A percentile compares a stretch with the other conserved stretches of the same genome.
phyloP scores from a whole-genome alignment of 2,113 vertebrate genomes.

The Grammatotria lemairii region DNA sequence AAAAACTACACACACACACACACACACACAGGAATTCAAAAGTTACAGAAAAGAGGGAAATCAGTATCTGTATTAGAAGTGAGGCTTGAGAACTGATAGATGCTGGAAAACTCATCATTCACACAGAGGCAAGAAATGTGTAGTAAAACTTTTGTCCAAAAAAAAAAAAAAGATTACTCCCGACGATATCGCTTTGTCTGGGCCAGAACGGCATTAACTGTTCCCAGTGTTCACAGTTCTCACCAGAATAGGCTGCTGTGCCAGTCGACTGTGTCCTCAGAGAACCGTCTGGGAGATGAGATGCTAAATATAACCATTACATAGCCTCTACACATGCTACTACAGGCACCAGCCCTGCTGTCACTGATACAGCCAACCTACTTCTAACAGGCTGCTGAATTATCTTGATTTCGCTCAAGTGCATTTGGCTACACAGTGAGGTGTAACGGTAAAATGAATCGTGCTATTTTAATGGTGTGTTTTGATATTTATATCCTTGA shows the following conservation, averaged over 20 bases:
- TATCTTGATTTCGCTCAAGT: neutral
- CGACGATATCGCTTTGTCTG: neutral
- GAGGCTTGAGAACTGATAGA: neutral
- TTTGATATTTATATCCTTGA: neutral
- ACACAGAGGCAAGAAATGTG: neutral
- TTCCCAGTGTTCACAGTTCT: constrained; percentile 19
- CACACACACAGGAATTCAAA: neutral
- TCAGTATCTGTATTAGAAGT: neutral
- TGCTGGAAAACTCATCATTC: neutral
- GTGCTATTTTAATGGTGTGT: neutral
- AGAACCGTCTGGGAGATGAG: constrained; percentile 46
- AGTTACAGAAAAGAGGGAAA: neutral
- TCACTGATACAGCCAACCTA: constrained; percentile 3
- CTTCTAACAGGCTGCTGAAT: neutral
- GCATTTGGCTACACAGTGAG: neutral
- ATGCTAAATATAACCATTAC: constrained; percentile 62
- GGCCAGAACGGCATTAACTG: constrained; percentile 11
- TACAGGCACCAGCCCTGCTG: constrained; percentile 33
- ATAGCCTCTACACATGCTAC: constrained; percentile 28
- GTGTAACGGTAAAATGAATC: neutral
- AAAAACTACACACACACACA: neutral
- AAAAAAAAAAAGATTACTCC: neutral
- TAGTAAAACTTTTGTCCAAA: neutral
- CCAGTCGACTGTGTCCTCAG: constrained; percentile 33
- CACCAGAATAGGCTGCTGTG: constrained; percentile 20